Base-by-base conservation (phyloP, 92 coral and sea anemone genomes). In the Phenganax marumi region DNA sequence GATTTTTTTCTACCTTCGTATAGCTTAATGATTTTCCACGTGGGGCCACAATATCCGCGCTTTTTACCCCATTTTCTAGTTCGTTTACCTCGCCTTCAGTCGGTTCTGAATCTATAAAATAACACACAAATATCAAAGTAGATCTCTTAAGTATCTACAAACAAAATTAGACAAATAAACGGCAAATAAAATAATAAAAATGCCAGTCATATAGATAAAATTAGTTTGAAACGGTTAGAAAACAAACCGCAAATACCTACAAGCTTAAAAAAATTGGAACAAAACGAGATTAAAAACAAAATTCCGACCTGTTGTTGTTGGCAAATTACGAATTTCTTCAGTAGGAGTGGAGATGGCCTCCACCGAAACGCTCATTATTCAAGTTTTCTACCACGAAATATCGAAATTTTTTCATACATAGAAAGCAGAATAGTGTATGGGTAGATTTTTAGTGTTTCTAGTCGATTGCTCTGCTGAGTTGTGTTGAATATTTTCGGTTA, bases 1-100 rank as follows among this genome's bases (percentile, higher is more conserved):
- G 12, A 23, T 23, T 74, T 72, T 50, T 33, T 8, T 18, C 5
- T 74, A 74, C 79, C 52, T 74, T 74, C 51, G 79, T 19, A 22
- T 74, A 74, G 50, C 51, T 57, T 51, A 43, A 21, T n/a, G 63
- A 13, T 54, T 56, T 24, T 12, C 22, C 81, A 76, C 81, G 81
- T 76, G 81, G 68, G 22, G 65, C 51, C 66, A 16, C 52, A 12
- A 48, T 17, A 52, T 46, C 64, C 16, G 64, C 72, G 12, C 64
- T 81, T 14, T 86, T 70, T 68, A 66, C 52, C 75, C 46, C 69
- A 60, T 61, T 69, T 57, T 74, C 89, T 33, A 65, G 72, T 70
- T 69, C 79, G 50, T 76, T 85, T 78, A 18, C 66, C 22, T 78
- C 70, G 24, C 56, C 73, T 49, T 46, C 60, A 54, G 75, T 53